These are phyloP conservation scores for Dioctria rufipes DNA, from an alignment of 2,888 invertebrate species.

Conservation along the genomic window DNA sequence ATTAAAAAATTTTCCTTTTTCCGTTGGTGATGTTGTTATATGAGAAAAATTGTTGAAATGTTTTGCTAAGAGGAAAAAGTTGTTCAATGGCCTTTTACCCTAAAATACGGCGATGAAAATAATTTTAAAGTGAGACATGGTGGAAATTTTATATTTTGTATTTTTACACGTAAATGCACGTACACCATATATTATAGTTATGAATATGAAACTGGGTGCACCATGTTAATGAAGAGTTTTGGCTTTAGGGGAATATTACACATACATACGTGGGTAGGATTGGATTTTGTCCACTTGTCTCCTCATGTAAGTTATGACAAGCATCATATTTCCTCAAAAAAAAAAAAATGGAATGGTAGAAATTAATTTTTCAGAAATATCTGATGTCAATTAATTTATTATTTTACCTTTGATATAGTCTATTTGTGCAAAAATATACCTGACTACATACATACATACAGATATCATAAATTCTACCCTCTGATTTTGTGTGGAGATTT, in stretches of 20 bases:
- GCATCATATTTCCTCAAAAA: no score
- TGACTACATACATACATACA: neutral
- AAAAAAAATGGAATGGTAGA: neutral
- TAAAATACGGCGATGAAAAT: slow-evolving; percentile 44
- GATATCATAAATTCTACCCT: neutral
- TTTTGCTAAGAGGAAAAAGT: slow-evolving; percentile 50
- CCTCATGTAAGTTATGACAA: no score
- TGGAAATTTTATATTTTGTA: slow-evolving; percentile 49
- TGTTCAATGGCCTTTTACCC: slow-evolving; percentile 50
- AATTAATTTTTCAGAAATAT: slow-evolving; percentile 39
- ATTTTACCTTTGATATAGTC: neutral
- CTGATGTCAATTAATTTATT: slow-evolving; percentile 13
- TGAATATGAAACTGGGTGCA: slow-evolving; percentile 34
- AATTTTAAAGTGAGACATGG: slow-evolving; percentile 49
- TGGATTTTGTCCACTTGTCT: no score
- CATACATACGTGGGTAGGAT: neutral
- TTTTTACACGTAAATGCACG: slow-evolving; percentile 49
- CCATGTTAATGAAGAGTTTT: slow-evolving; percentile 31
- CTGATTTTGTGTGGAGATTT: slow-evolving; percentile 26
- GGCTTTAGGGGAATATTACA: neutral
- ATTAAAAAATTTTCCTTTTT: slow-evolving; percentile 40
- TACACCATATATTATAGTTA: slow-evolving; percentile 37
- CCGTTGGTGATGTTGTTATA: slow-evolving; percentile 48
- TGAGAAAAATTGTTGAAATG: slow-evolving; percentile 42
- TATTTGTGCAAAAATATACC: neutral